These are phyloP conservation scores for Metalampra italica DNA, from an alignment of 2,888 invertebrate species.

Conservation along the genomic window DNA sequence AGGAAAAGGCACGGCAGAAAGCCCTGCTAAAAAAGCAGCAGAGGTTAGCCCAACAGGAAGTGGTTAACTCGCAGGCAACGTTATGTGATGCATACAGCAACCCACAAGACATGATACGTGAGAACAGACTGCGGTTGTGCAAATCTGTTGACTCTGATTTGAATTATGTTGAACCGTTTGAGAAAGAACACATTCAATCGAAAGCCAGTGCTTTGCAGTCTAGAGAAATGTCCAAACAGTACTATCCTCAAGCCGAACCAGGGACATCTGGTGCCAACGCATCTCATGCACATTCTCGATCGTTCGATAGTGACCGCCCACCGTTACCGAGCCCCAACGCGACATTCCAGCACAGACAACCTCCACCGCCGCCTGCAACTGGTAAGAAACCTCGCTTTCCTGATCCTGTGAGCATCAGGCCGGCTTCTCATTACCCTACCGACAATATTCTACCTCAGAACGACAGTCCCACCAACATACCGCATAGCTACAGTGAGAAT, in stretches of 20 bases:
- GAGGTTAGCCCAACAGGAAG: constrained; percentile 37
- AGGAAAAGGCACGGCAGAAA: constrained; percentile 68
- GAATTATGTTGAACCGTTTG: constrained; percentile 72
- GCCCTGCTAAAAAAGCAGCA: constrained; percentile 70
- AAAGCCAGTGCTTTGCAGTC: constrained; percentile 67
- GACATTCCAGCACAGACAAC: constrained; percentile 55
- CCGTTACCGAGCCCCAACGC: constrained; percentile 23
- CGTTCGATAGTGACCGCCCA: constrained; percentile 45
- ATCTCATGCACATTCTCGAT: constrained; percentile 46
- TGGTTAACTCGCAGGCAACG: constrained; percentile 33
- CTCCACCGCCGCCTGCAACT: constrained; percentile 58
- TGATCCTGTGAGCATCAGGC: constrained; percentile 67
- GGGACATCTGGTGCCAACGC: constrained; percentile 35
- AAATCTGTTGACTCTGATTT: constrained; percentile 72
- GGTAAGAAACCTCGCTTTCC: constrained; percentile 71
- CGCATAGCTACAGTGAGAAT: constrained; percentile 68
- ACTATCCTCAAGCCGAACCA: constrained; percentile 48
- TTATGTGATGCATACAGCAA: constrained; percentile 72
- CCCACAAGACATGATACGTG: constrained; percentile 61
- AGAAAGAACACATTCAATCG: constrained; percentile 69
- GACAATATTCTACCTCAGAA: constrained; percentile 37
- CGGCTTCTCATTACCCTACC: constrained; percentile 67
- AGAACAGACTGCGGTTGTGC: constrained; percentile 58
- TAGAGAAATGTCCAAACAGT: constrained; percentile 62
- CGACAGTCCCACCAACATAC: constrained; percentile 35